Conservation (phyloP, 2,797 vertebrate species). For the Ibycter americanus region DNA sequence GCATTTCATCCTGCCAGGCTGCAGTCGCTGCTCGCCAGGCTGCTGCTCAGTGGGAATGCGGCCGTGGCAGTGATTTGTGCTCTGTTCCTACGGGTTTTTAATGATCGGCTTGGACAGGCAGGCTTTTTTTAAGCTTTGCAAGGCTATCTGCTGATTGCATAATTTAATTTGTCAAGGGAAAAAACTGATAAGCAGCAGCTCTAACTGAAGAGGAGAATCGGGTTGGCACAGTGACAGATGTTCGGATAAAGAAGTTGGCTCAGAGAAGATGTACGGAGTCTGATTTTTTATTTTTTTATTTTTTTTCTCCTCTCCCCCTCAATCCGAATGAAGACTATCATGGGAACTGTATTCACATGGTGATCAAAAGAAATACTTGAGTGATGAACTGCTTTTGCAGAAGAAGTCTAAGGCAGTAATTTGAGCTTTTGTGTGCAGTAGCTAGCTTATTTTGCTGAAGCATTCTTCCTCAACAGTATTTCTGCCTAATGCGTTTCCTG, state of each 20-base stretch:
- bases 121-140: neutral
- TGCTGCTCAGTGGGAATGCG: constrained; percentile 65
- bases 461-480: constrained; percentile 50
- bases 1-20: constrained; percentile 76
- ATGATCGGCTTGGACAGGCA: neutral
- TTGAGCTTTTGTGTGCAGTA: constrained; percentile 65
- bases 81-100: neutral
- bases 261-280: constrained; percentile 65
- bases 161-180: constrained; percentile 1
- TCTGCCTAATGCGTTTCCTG: constrained; percentile 24
- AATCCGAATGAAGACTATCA: constrained; percentile 74
- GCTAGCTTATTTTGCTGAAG: constrained; percentile 65
- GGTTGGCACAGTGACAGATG: constrained; percentile 69
- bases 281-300: neutral
- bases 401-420: constrained; percentile 67
- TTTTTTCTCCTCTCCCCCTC: neutral
- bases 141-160: constrained; percentile 37
- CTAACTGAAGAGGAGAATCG: constrained; percentile 62
- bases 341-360: constrained; percentile 68
- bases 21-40: constrained; percentile 70
- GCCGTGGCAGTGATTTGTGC: constrained; percentile 2
- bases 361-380: constrained; percentile 74
- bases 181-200: constrained; percentile 45
- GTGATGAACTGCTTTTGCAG: constrained; percentile 72
- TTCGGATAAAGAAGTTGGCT: constrained; percentile 76